Base-by-base conservation (phyloP, 1,140 invertebrate genomes). In the Asbolus verrucosus region DNA sequence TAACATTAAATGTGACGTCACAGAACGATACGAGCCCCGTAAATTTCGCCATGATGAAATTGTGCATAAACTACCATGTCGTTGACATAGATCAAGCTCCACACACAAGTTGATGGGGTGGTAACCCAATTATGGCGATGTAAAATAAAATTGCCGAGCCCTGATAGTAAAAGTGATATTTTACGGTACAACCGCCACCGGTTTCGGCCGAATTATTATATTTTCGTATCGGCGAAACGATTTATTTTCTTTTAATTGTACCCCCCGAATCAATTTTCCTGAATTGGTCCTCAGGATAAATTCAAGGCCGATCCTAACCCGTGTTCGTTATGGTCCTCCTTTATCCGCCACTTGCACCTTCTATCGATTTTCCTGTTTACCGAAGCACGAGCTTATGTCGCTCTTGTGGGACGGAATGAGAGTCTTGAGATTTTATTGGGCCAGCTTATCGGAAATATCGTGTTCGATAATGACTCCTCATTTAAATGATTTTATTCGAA, bases 281-380 rank as follows among this genome's bases (percentile, higher is more conserved):
- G 19, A 54, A 54, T 54, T 54, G 46, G 46, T 54, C 46, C 46
- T 54, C 14, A 54, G 46, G 46, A 30, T 15, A 15, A 54, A 54
- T 54, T 54, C 46, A 54, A 54, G 46, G 43, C 24, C 24, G 43
- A 54, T 54, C 46, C 46, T 21, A n/a, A 27, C 19, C 18, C 46
- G 46, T 54, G 46, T 54, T 54, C 46, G 46, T 54, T 54, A 54
- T 54, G 46, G 46, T 54, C 21, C 46, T 54, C 21, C 60, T 24
- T 62, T 62, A 62, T 62, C 60, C 60, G 60, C 60, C 60, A 62
- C 60, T 62, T 62, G 60, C 60, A 62, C 60, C 60, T n/a, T n/a
- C n/a, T 62, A 62, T 62, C 60, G 60, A 62, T 62, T 62, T 41
- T 38, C 60, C 30, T 62, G 60, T 62, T 62, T 62, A 41, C 60